These are phyloP conservation scores for Osmerus eperlanus DNA, from an alignment of 2,113 vertebrate genomes.

Conservation along the genomic window DNA sequence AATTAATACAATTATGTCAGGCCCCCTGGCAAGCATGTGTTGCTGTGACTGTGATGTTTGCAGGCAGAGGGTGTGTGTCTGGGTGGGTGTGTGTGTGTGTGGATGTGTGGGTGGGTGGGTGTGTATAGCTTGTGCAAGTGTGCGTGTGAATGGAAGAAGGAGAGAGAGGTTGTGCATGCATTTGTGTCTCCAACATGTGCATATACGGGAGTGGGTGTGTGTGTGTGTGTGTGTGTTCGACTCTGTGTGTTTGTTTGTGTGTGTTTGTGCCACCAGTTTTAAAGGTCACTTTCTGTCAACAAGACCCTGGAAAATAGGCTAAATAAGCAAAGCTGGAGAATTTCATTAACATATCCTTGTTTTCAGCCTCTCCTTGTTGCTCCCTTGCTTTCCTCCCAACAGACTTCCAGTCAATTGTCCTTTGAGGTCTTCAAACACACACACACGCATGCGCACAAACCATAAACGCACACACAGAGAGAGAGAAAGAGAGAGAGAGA, in stretches of 20 bases:
- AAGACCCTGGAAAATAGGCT: slow-evolving; percentile 28
- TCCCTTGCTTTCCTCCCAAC: slow-evolving; percentile 11
- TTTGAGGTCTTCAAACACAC: slow-evolving; percentile 2
- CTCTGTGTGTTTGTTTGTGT: slow-evolving; percentile 15
- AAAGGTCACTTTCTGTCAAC: slow-evolving; percentile 30
- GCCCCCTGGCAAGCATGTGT: slow-evolving; percentile 49
- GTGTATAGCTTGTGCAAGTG: slow-evolving; percentile 8
- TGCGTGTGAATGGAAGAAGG: slow-evolving; percentile 4
- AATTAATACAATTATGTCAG: slow-evolving; percentile 73
- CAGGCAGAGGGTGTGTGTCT: not conserved
- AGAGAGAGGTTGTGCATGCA: not conserved
- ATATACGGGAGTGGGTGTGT: not conserved
- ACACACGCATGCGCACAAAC: not conserved
- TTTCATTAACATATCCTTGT: slow-evolving; percentile 31
- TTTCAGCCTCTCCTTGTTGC: slow-evolving; percentile 16
- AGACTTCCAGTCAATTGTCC: slow-evolving; percentile 26
- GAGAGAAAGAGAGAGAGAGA: not conserved
- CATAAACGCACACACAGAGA: too few species aligned
- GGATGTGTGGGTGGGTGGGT: slow-evolving; percentile 26
- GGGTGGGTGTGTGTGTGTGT: slow-evolving; percentile 3
- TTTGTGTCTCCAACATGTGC: not conserved
- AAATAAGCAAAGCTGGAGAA: slow-evolving; percentile 40
- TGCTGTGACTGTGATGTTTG: slow-evolving; percentile 28
- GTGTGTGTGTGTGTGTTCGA: slow-evolving; percentile 17
- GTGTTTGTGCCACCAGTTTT: slow-evolving; percentile 24